Base-by-base conservation (phyloP, 2,888 invertebrate species). In the Phania funesta region DNA sequence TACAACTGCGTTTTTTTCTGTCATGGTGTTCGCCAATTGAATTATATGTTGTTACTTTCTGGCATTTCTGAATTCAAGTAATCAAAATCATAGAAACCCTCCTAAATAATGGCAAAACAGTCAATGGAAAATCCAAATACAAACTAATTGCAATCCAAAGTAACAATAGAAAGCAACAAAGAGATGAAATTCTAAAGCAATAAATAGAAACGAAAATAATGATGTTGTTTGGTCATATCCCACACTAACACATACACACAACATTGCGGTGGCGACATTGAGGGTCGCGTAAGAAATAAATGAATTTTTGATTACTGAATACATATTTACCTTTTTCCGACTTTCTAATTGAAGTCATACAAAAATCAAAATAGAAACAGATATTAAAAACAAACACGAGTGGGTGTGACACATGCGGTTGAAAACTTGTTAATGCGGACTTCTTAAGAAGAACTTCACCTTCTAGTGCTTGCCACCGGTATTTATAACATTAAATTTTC, bases 301-400 rank as follows among this genome's bases (percentile, higher is more conserved):
- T 75, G 48, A 75, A 75, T 75, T 67, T 67, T 75, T 75, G 50
- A 75, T 75, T 67, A 67, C 50, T 75, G 58, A 50, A 58, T 48
- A 48, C 18, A 20, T 50, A 60, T 56, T 56, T 68, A 56, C 44
- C 32, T 56, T 44, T 52, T 68, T 54, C 8, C n/a, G n/a, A 44
- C 20, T 20, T 44, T 44, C 20, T 29, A 44, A n/a, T 68, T 41
- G 24, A 68, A 68, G 29, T 41, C 9, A 9, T 41, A 56, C 13
- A 22, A 32, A 52, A 62, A 44, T 26, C 13, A 62, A 52, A 73
- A 50, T 6, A 38, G 32, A 18, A 56, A 48, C 65, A 35, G 46
- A 22, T 54, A 64, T 64, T 35, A 38, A 46, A 44, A 44, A 13
- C 50, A 50, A 50, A 73, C 16, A 62, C 22, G 62, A 20, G 50